These are phyloP conservation scores for Uropetala carovei DNA, from an alignment of 2,888 invertebrate genomes.

Conservation along the genomic window DNA sequence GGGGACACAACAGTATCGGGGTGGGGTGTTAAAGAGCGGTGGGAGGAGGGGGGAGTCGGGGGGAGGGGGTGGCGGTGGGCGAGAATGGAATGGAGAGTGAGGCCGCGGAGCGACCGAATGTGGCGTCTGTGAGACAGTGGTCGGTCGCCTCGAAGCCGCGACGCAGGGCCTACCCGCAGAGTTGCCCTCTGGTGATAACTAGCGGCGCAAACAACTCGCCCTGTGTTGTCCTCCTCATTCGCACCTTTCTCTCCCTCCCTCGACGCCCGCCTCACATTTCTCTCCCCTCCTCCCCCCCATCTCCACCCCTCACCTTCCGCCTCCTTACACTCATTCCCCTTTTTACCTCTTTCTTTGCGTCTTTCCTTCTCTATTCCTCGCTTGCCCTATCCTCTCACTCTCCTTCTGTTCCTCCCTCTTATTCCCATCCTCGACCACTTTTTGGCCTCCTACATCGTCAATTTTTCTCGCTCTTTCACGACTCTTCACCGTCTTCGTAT, in stretches of 20 bases:
- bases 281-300: not conserved
- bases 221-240: constrained; percentile 58
- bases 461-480: not conserved
- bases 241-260: not conserved
- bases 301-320: not conserved
- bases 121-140: constrained; percentile 2
- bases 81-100: constrained; percentile 3
- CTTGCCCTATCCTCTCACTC: too few species aligned
- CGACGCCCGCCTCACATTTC: not conserved
- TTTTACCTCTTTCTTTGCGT: not conserved
- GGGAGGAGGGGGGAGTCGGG: not conserved
- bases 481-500: not conserved
- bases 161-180: constrained; percentile 11
- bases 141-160: constrained; percentile 27
- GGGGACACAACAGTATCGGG: not conserved
- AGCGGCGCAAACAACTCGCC: constrained; percentile 50
- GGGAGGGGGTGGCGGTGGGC: not conserved
- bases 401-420: not conserved
- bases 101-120: not conserved
- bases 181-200: constrained; percentile 45
- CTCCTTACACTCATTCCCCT: not conserved
- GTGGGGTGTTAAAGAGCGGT: not conserved
- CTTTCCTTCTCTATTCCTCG: too few species aligned
- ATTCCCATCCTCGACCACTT: not conserved
- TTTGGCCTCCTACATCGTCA: not conserved